Conservation (phyloP, 64 coral and sea anemone genomes). For the Pocillopora damicornis region DNA sequence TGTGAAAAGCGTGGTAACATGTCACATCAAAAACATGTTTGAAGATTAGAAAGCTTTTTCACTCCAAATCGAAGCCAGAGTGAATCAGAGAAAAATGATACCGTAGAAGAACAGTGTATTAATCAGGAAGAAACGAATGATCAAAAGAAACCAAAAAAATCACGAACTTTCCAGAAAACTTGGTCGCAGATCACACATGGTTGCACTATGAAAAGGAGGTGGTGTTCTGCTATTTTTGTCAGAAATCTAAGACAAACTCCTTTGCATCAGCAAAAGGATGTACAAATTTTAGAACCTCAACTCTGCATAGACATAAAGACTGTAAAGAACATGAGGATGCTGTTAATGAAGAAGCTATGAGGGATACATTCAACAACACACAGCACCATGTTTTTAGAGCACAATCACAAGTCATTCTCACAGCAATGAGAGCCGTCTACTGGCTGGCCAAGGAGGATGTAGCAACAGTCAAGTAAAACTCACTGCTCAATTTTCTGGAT, state of each 20-base stretch:
- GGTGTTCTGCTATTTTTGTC: too few relatives aligned
- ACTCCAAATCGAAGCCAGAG: constrained; percentile 32
- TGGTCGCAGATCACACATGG: too few relatives aligned
- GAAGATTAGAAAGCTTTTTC: constrained; percentile 16
- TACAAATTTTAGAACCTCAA: constrained; percentile 40
- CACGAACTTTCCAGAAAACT: too few relatives aligned
- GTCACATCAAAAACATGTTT: too few relatives aligned
- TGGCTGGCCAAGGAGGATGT: constrained; percentile 17
- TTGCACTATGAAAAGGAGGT: too few relatives aligned
- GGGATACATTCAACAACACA: constrained; percentile 7
- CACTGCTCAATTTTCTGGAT: too few relatives aligned
- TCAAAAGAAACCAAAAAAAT: too few relatives aligned
- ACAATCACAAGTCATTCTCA: constrained; percentile 6
- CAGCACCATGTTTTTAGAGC: background rate
- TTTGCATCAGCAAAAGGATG: constrained; percentile 9
- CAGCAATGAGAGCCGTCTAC: constrained; percentile 18
- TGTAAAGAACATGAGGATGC: constrained; percentile 13
- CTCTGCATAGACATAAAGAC: background rate
- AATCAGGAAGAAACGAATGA: too few relatives aligned
- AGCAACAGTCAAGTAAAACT: too few relatives aligned
- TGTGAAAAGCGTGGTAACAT: too few relatives aligned
- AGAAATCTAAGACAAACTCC: constrained; percentile 8
- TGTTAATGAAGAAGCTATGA: too few relatives aligned
- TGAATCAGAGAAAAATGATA: constrained; percentile 27
- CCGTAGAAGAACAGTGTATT: too few relatives aligned